Evolutionary conservation across 2,113 vertebrate species (phyloP).

Genomic region (Odontophorus gujanensis): DNA sequence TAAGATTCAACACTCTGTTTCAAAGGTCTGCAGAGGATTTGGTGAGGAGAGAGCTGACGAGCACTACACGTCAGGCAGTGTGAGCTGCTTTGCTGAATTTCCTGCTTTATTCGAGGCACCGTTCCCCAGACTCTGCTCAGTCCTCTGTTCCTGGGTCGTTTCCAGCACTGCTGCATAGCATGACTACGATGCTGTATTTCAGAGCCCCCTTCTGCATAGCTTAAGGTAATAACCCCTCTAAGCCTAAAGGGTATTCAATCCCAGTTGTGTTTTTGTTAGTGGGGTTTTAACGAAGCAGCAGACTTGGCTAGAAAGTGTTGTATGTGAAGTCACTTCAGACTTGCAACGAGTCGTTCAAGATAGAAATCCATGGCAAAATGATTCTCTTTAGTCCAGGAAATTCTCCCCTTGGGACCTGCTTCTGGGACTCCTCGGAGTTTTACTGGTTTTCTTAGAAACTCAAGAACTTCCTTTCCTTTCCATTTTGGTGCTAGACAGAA

Average conservation of each 20-base stretch:
- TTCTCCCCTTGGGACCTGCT: slow-evolving; percentile 18
- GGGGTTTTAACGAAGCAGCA: slow-evolving; percentile 41
- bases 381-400: slow-evolving; percentile 40
- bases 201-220: background rate
- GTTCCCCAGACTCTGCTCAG: background rate
- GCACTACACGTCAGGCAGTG: background rate
- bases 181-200: slow-evolving; percentile 8
- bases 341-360: slow-evolving; percentile 7
- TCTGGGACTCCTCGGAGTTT: slow-evolving; percentile 16
- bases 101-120: background rate
- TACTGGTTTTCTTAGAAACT: slow-evolving; percentile 49
- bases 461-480: slow-evolving; percentile 51
- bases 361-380: slow-evolving; percentile 25
- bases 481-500: slow-evolving; percentile 51
- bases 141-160: background rate
- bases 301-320: slow-evolving; percentile 24
- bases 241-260: background rate
- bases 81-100: background rate
- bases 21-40: background rate
- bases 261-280: background rate
- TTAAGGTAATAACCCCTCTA: background rate
- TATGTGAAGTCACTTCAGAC: slow-evolving; percentile 38
- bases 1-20: background rate
- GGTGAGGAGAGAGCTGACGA: background rate
- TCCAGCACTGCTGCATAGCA: background rate